phyloP scores from a whole-genome alignment of 2,888 invertebrate species.

The Rotaria sp. region DNA sequence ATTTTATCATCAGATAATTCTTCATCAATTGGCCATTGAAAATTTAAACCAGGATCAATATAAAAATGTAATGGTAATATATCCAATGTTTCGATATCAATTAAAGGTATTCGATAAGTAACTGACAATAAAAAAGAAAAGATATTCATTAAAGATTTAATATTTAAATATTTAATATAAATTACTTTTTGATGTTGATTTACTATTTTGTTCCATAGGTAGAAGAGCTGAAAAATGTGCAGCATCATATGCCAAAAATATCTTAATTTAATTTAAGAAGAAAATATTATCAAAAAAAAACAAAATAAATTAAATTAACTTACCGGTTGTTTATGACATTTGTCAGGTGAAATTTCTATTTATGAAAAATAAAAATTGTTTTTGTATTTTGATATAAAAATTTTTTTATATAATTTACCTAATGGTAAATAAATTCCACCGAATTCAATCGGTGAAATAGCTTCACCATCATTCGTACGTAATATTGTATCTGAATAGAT shows the following conservation, averaged over 20 bases:
- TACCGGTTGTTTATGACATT: constrained; percentile 1
- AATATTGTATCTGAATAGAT: constrained; percentile 75
- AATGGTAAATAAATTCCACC: constrained; percentile 62
- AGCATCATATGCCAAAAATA: constrained; percentile 69
- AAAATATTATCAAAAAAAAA: constrained; percentile 59
- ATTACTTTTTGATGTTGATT: not conserved
- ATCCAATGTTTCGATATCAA: constrained; percentile 48
- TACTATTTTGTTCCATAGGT: constrained; percentile 50
- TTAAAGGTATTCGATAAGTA: not conserved
- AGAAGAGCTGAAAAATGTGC: constrained; percentile 81
- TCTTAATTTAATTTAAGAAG: constrained; percentile 55
- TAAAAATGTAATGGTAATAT: constrained; percentile 74
- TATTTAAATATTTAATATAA: too few species aligned
- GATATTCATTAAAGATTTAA: too few species aligned
- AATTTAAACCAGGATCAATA: constrained; percentile 73
- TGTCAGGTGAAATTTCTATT: constrained; percentile 17
- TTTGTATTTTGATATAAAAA: too few species aligned
- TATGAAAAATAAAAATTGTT: too few species aligned
- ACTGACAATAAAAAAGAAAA: not conserved
- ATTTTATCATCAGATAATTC: constrained; percentile 47
- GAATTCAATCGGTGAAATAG: constrained; percentile 77
- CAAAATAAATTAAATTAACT: not conserved
- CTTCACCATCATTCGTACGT: constrained; percentile 71
- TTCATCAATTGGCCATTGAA: constrained; percentile 63
- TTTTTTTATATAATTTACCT: not conserved